Conservation (phyloP, 2,797 vertebrate genomes). For the Stomatorhinus walkeri region DNA sequence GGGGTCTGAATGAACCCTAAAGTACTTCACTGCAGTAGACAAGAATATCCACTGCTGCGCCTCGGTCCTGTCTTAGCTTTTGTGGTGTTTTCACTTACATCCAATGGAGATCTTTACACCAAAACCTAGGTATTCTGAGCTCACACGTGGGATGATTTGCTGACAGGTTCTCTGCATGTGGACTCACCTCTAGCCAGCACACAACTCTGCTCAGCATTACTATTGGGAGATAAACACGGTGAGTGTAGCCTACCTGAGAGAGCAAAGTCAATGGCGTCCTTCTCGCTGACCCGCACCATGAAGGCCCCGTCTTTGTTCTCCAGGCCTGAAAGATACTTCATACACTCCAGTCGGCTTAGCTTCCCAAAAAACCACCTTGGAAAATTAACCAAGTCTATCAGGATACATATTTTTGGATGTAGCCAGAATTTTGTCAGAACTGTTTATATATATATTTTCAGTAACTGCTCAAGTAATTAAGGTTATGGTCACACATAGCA, state of each 20-base stretch:
- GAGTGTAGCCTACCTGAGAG: slow-evolving; percentile 46
- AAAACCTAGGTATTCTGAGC: not conserved
- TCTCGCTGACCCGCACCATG: slow-evolving; percentile 51
- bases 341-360: slow-evolving; percentile 49
- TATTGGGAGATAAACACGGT: not conserved
- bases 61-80: not conserved
- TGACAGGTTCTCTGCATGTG: not conserved
- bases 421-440: not conserved
- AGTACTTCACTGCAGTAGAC: not conserved
- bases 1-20: not conserved
- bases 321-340: slow-evolving; percentile 39
- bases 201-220: not conserved
- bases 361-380: slow-evolving; percentile 56
- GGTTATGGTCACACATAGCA: not conserved
- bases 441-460: not conserved
- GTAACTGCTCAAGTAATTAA: not conserved
- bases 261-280: slow-evolving; percentile 38
- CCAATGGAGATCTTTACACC: not conserved
- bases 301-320: slow-evolving; percentile 41
- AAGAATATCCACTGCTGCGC: not conserved
- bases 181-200: not conserved
- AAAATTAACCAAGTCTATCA: not conserved
- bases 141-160: not conserved
- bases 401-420: not conserved
- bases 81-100: not conserved